These are phyloP conservation scores for Cremastinae sp. DNA, from an alignment of 2,888 invertebrate genomes.

Conservation along the genomic window DNA sequence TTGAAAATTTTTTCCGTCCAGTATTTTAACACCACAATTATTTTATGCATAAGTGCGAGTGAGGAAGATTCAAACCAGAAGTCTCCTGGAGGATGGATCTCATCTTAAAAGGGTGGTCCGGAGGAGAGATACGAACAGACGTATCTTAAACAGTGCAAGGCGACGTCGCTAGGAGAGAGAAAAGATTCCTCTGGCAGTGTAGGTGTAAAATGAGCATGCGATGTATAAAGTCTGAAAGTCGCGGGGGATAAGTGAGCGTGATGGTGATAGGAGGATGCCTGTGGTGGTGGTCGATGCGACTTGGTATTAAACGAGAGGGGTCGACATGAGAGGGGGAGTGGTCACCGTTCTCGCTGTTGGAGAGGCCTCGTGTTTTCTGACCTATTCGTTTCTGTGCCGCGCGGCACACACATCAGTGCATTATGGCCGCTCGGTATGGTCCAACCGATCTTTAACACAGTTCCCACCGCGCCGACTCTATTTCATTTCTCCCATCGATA, in stretches of 20 bases:
- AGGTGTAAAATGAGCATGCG: slow-evolving; percentile 75
- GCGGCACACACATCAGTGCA: slow-evolving; percentile 71
- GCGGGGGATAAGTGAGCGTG: slow-evolving; percentile 35
- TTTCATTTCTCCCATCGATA: not conserved
- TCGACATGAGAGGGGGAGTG: slow-evolving; percentile 75
- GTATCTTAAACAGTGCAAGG: slow-evolving; percentile 52
- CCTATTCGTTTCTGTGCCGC: slow-evolving; percentile 78
- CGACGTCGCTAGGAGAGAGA: slow-evolving; percentile 43
- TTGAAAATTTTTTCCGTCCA: no score
- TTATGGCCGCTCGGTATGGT: slow-evolving; percentile 76
- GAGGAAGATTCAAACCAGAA: no score
- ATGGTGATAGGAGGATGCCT: slow-evolving; percentile 28
- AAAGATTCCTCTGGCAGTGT: slow-evolving; percentile 61
- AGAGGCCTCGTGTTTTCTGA: slow-evolving; percentile 76
- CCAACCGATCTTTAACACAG: slow-evolving; percentile 57
- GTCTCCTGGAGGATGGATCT: no score
- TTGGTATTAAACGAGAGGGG: slow-evolving; percentile 70
- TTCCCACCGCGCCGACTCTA: not conserved
- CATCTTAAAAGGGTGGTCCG: slow-evolving; percentile 4
- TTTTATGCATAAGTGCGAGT: no score
- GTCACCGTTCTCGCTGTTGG: slow-evolving; percentile 69
- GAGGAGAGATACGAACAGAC: not conserved
- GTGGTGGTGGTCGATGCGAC: slow-evolving; percentile 51
- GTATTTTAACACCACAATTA: no score
- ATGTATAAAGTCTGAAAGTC: slow-evolving; percentile 56